Evolutionary conservation across 1,140 invertebrate genomes (phyloP), one percentile per base, ranked within the genome.

Genomic region (Trinorchestia longiramus): DNA sequence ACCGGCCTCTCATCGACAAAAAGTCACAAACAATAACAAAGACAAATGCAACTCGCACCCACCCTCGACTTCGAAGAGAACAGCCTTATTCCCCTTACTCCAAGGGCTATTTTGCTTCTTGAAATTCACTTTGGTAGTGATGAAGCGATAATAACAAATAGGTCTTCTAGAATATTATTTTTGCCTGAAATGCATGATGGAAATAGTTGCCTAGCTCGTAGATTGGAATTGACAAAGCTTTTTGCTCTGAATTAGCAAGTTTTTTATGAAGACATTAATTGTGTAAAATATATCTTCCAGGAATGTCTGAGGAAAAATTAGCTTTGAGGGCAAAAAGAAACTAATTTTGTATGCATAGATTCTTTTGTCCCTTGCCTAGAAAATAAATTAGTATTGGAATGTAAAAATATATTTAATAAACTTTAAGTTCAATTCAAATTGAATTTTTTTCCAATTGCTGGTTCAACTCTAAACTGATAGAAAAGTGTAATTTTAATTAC

Each of bases 21-120:
- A 94, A 94, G 92, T 94, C 92, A 94, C 92, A 94, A 94, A 94
- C 92, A 94, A 94, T 94, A 94, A 94, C 92, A 94, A 43, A 94
- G 92, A 94, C 92, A 94, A 94, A 94, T 94, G 92, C 92, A 94
- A 45, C 92, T 94, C 92, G 6, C 8, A 44, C 44, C 92, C 92
- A 8, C 41, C 43, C 44, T 40, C 43, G 36, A 11, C 47, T 41
- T 87, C 77, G 57, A 41, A 62, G 77, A 87, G 40, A 43, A 43
- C 57, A 45, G 43, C 43, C 91, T 95, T 95, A 95, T 42, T 45
- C 95, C 92, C 43, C 95, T 41, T 87, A 77, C 95, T 95, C 43
- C 92, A 19, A 19, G 62, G 62, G 62, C 36, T 77, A 77, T 77
- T 77, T 77, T 36, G 62, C 62, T 77, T 15, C 62, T 36, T 3